Evolutionary conservation across 2,113 vertebrate genomes (phyloP), one percentile per base, ranked within the genome.

Genomic region (Condylura cristata): DNA sequence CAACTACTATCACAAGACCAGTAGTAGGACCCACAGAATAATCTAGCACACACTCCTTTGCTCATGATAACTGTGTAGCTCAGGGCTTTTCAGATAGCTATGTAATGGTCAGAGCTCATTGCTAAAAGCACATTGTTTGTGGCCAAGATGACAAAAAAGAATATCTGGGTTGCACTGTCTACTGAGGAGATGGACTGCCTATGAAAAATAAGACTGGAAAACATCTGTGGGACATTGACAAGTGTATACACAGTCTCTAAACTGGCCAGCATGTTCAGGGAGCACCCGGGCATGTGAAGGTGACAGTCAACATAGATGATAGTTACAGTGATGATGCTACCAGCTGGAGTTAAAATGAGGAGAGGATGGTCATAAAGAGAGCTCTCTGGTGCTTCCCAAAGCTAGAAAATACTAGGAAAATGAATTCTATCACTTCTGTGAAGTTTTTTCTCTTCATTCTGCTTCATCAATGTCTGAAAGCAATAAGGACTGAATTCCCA

Each of bases 201-300:
- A 46, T 94, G 51, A 82, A 87, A 71, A 93, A 95, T 71, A 18
- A 97, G 94, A 39, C 80, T 44, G 0, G 53, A 96, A 44, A 97
- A 66, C 86, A 96, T 94, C 17, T 28, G 2, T 51, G 96, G 95
- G 63, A 97, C 39, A 71, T 94, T 94, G 48, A 96, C 70, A 28
- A 79, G 65, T 6, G 89, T 95, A 12, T 87, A 93, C 11, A 89
- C 63, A 0, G n/a, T 86, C 65, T 97, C 95, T 51, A 93, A 97
- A 78, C 90, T 95, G 13, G 86, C 83, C 18, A 96, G 44, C 24
- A 90, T 94, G 79, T 92, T 96, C 30, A 97, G 84, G 66, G 95
- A 96, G 80, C 95, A 93, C 94, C 96, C 95, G 24, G 94, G 86
- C 2, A 68, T 97, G 63, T 96, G 93, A 24, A 96, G 91, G 17